A percentile compares a stretch with the other conserved stretches of the same genome.
These are phyloP conservation scores for Oriolus oriolus DNA, from an alignment of 2,113 vertebrate species.

Conservation along the genomic window DNA sequence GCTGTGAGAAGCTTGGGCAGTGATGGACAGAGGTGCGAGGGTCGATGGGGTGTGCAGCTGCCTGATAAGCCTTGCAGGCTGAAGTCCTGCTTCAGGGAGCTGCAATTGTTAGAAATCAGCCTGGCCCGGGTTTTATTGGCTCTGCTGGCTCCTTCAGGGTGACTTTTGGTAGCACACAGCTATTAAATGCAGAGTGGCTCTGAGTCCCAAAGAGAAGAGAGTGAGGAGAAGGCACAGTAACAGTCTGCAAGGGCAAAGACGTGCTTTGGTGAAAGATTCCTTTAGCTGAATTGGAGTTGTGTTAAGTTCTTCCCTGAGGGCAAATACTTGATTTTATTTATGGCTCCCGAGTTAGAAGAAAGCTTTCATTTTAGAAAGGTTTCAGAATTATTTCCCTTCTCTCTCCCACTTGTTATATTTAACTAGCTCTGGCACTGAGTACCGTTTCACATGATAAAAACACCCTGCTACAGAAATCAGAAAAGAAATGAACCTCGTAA, in stretches of 20 bases:
- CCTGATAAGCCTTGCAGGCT: neutral
- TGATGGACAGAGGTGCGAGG: neutral
- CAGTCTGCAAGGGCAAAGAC: neutral
- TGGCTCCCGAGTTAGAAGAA: neutral
- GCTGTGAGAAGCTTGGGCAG: rapidly evolving
- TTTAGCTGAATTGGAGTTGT: neutral
- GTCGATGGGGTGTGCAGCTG: neutral
- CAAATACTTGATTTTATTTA: conserved; percentile 47
- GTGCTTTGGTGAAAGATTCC: neutral
- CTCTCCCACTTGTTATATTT: neutral
- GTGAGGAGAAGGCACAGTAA: neutral
- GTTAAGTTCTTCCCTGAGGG: conserved; percentile 1
- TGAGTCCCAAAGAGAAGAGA: neutral
- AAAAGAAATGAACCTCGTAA: neutral
- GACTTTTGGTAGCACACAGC: neutral
- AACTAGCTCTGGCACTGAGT: conserved; percentile 3
- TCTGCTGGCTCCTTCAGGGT: neutral
- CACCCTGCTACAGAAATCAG: neutral
- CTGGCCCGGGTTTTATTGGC: neutral
- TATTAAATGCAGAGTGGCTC: neutral
- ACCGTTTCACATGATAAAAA: neutral
- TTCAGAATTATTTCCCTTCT: neutral
- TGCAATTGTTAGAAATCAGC: neutral
- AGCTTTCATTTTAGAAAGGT: neutral
- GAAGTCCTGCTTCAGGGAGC: neutral